Evolutionary conservation across 1,140 invertebrate genomes (phyloP), one percentile per base, ranked within the genome.

Genomic region (Lasioglossum baleicum): DNA sequence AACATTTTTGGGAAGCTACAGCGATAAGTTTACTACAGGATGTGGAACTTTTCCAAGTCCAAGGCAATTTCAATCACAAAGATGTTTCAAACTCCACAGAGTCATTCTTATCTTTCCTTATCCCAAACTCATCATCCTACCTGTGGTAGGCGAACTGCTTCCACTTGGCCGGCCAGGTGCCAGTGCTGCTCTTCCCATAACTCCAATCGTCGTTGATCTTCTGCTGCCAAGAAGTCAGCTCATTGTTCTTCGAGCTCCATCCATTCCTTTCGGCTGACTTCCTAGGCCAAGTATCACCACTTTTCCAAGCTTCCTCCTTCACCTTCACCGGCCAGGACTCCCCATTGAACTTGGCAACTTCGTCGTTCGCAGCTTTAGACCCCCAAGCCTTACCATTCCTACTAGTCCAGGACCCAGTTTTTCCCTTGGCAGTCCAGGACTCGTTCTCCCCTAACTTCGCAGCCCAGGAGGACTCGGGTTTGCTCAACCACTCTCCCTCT

Each of bases 71-170:
- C 26, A 0, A 26, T 26, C 26, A 1, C 26, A 26, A 26, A 26
- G 26, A 26, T 26, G 26, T 26, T 26, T 26, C 26, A 26, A 26
- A 1, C 26, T 26, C 26, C 26, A 26, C 0, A 26, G 26, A 26
- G 26, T 26, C 26, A 26, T 26, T 26, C 26, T 26, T 26, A 26
- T 26, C 26, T 0, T 26, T 26, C 26, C 26, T 1, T 26, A 26
- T 26, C 26, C 26, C 26, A 26, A 26, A 1, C 26, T 35, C 2
- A 35, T 35, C 10, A 48, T 10, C 44, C 10, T 48, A 48, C 44
- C 44, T 89, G 77, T 92, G 91, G 42, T 92, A 92, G 0, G 89
- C 89, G 71, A 92, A 92, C 67, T 92, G 90, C 61, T 91, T 91
- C 90, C 90, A 92, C 63, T 91, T 92, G 13, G 83, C 70, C 0